A percentile compares a stretch with the other conserved stretches of the same genome.
Evolutionary conservation across 2,113 vertebrate genomes (phyloP).

Genomic region (Zosterops pallidus): DNA sequence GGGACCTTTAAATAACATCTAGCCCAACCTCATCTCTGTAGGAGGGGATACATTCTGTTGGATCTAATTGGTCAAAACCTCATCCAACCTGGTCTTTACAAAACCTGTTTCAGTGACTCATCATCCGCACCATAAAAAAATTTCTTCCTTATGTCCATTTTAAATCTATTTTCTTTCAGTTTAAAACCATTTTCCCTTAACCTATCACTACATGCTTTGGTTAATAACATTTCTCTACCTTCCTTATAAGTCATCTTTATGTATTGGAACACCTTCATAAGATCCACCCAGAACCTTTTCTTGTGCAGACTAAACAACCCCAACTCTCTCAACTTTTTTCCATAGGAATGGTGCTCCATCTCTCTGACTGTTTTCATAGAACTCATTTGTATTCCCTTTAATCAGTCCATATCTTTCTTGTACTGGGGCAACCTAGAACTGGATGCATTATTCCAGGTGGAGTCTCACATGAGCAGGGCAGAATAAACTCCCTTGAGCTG

Average conservation of each 20-base stretch:
- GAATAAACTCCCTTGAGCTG: background rate
- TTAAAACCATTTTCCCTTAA: background rate
- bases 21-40: background rate
- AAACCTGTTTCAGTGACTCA: background rate
- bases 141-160: background rate
- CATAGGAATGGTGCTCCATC: background rate
- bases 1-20: background rate
- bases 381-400: background rate
- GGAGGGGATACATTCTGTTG: background rate
- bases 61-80: background rate
- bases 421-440: too few species aligned
- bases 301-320: background rate
- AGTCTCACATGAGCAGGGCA: background rate
- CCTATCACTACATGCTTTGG: background rate
- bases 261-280: background rate
- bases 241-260: background rate
- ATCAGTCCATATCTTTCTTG: background rate
- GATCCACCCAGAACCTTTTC: background rate
- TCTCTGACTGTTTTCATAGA: background rate
- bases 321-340: background rate
- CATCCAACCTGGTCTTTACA: background rate
- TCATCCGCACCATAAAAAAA: background rate
- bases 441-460: background rate
- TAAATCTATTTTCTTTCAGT: background rate
- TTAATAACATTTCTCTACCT: background rate